Conservation (phyloP, 2,113 vertebrate species). For the Stictonetta naevosa region DNA sequence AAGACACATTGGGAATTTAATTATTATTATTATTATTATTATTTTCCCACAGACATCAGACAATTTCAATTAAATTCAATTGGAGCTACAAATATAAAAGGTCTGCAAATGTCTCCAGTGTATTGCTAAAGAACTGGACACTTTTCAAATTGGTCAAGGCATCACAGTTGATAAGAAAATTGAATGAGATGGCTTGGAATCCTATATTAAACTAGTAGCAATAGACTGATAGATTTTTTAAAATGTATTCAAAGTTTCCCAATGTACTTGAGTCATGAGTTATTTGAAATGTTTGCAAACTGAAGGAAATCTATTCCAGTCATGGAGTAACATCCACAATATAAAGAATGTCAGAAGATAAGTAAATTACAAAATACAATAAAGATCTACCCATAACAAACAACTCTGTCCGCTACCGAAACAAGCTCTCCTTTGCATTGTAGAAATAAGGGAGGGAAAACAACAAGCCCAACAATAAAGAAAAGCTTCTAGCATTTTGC, state of each 20-base stretch:
- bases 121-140: neutral
- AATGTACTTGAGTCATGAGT: neutral
- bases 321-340: neutral
- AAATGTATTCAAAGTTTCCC: neutral
- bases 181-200: neutral
- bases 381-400: neutral
- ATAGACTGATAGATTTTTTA: neutral
- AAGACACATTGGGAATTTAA: neutral
- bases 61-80: neutral
- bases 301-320: neutral
- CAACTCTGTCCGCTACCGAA: fast-evolving
- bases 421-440: neutral
- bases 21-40: too few species aligned
- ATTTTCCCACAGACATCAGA: neutral
- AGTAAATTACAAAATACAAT: neutral
- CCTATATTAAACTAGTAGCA: neutral
- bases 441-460: neutral
- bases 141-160: neutral
- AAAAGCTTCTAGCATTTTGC: neutral
- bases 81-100: neutral
- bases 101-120: neutral
- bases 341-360: neutral
- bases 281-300: neutral
- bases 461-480: neutral
- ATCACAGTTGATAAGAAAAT: neutral